A percentile compares a stretch with the other conserved stretches of the same genome.
phyloP scores from a whole-genome alignment of 2,797 vertebrate species.

The Leucoraja ocellata region DNA sequence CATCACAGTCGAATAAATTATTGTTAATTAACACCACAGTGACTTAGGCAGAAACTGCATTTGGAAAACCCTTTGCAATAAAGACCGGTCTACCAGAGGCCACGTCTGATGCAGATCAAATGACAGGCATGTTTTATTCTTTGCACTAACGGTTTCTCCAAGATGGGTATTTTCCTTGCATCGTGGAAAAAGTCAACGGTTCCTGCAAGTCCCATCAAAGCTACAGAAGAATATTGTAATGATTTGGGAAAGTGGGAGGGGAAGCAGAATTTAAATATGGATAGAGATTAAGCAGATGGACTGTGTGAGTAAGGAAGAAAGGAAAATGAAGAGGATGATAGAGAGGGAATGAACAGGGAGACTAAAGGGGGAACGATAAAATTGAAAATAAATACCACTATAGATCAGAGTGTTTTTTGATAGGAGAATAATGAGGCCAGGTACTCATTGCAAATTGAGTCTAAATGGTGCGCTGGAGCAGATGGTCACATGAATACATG shows the following conservation, averaged over 20 bases:
- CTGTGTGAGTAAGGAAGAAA: background rate
- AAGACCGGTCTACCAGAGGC: background rate
- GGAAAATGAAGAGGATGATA: background rate
- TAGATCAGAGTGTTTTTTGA: background rate
- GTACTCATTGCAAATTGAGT: background rate
- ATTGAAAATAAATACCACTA: background rate
- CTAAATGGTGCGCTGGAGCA: background rate
- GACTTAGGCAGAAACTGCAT: background rate
- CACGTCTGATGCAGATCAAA: background rate
- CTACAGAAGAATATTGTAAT: background rate
- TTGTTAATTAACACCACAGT: slow-evolving; percentile 4
- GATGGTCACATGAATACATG: background rate
- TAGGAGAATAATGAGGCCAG: background rate
- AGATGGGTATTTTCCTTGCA: background rate
- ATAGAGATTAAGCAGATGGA: background rate
- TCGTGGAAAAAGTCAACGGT: background rate
- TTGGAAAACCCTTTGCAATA: background rate
- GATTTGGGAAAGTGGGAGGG: background rate
- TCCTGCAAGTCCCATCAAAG: background rate
- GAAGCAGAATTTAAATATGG: background rate
- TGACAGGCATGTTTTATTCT: background rate
- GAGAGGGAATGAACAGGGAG: background rate
- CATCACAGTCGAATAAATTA: background rate
- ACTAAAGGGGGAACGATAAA: background rate
- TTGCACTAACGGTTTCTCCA: background rate